Conservation (phyloP, 2,113 vertebrate genomes). For the Penelope pileata region DNA sequence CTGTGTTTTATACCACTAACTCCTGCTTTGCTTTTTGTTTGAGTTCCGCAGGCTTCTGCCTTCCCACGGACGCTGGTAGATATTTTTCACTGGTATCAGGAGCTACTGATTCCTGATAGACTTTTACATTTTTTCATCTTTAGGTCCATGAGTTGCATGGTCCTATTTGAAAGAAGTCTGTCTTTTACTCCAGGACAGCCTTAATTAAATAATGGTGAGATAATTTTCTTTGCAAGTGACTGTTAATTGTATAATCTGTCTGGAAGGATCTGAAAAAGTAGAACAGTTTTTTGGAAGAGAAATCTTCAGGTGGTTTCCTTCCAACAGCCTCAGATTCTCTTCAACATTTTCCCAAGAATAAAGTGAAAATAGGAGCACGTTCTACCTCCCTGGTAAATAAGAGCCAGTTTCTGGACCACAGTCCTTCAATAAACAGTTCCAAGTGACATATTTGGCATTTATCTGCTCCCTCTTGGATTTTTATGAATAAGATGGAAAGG, state of each 20-base stretch:
- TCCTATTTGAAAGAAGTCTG: slow-evolving; percentile 27
- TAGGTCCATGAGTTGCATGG: background rate
- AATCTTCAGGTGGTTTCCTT: background rate
- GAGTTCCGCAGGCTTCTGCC: slow-evolving; percentile 41
- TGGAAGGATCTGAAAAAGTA: background rate
- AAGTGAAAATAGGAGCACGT: background rate
- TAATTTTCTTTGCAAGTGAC: slow-evolving; percentile 28
- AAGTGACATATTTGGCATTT: background rate
- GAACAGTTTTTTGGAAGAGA: background rate
- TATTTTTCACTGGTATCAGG: slow-evolving; percentile 19
- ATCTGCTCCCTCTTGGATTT: background rate
- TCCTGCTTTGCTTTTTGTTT: slow-evolving; percentile 17
- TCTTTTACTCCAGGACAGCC: slow-evolving; percentile 2
- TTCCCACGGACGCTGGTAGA: background rate
- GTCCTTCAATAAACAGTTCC: background rate
- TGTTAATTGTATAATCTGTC: slow-evolving; percentile 37
- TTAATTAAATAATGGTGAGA: slow-evolving; percentile 61
- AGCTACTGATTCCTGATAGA: slow-evolving; percentile 22
- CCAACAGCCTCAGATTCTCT: background rate
- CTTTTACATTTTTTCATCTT: slow-evolving; percentile 13
- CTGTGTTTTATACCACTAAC: slow-evolving; percentile 60
- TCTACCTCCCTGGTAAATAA: background rate
- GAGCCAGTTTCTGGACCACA: background rate
- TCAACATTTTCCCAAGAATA: background rate
- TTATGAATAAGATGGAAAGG: background rate